phyloP scores from a whole-genome alignment of 2,113 vertebrate species.

The Aptenodytes patagonicus region DNA sequence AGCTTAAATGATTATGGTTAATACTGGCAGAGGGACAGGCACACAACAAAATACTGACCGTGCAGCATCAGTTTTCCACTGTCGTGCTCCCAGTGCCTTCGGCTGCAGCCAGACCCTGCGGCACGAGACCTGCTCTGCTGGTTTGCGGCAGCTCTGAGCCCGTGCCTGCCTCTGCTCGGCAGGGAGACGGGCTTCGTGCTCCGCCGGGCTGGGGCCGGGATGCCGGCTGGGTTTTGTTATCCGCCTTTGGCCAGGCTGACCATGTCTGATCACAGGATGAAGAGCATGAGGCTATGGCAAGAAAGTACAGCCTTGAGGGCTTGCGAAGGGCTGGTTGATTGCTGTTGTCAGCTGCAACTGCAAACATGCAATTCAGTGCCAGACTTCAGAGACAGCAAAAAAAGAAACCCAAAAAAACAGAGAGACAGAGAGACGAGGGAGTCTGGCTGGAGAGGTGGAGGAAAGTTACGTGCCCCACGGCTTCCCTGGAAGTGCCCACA shows the following conservation, averaged over 20 bases:
- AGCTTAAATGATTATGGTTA: no score
- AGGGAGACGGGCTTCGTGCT: rapidly evolving
- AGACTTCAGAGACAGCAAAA: neutral
- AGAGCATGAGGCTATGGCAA: neutral
- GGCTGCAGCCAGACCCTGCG: neutral
- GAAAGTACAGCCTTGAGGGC: neutral
- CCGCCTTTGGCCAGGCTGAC: neutral
- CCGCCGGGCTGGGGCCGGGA: neutral
- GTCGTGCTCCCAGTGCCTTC: rapidly evolving
- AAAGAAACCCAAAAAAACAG: no score
- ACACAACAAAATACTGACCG: neutral
- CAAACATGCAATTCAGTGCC: neutral
- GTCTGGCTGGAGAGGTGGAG: neutral
- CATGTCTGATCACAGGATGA: neutral
- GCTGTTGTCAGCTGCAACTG: neutral
- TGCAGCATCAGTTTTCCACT: neutral
- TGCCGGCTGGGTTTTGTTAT: neutral
- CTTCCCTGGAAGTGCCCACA: neutral
- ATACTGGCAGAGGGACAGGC: no score
- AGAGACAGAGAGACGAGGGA: neutral
- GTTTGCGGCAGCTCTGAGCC: no score
- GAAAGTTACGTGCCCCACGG: neutral
- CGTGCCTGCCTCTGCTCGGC: rapidly evolving
- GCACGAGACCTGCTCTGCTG: rapidly evolving
- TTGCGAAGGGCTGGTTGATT: neutral